Percentiles rank a stretch among this genome's conserved stretches.
Conservation (phyloP, 2,797 vertebrate species). For the Echeneis naucrates region DNA sequence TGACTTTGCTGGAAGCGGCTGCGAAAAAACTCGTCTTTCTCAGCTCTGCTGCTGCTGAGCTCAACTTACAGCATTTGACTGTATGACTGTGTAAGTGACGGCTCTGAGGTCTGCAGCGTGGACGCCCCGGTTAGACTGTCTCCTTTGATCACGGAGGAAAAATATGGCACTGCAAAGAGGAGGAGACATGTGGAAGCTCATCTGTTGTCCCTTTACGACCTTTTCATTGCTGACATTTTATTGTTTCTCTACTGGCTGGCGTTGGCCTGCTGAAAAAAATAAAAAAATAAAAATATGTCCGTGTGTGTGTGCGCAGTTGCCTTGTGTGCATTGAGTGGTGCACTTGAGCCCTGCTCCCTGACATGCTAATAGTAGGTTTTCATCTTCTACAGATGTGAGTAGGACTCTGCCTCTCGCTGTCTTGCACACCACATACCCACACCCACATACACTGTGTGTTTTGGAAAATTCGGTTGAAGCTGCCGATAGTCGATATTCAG, state of each 20-base stretch:
- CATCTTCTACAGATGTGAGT: constrained; percentile 57
- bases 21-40: constrained; percentile 35
- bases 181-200: constrained; percentile 45
- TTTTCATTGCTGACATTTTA: constrained; percentile 56
- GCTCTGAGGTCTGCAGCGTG: constrained; percentile 10
- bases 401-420: neutral
- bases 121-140: constrained; percentile 6
- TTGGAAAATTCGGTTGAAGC: constrained; percentile 44
- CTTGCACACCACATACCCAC: neutral
- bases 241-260: constrained; percentile 51
- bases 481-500: constrained; percentile 32
- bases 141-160: constrained; percentile 38
- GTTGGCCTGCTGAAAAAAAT: constrained; percentile 16
- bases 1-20: constrained; percentile 43
- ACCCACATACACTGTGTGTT: constrained; percentile 33
- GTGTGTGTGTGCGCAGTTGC: neutral
- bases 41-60: constrained; percentile 10
- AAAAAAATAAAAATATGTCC: neutral
- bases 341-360: constrained; percentile 50
- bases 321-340: constrained; percentile 35
- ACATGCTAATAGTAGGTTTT: constrained; percentile 74
- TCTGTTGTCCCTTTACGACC: constrained; percentile 53
- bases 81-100: constrained; percentile 43
- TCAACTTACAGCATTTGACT: constrained; percentile 43
- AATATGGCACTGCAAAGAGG: constrained; percentile 19